Conservation (phyloP, 2,888 invertebrate genomes). For the Diachrysia chrysitis region DNA sequence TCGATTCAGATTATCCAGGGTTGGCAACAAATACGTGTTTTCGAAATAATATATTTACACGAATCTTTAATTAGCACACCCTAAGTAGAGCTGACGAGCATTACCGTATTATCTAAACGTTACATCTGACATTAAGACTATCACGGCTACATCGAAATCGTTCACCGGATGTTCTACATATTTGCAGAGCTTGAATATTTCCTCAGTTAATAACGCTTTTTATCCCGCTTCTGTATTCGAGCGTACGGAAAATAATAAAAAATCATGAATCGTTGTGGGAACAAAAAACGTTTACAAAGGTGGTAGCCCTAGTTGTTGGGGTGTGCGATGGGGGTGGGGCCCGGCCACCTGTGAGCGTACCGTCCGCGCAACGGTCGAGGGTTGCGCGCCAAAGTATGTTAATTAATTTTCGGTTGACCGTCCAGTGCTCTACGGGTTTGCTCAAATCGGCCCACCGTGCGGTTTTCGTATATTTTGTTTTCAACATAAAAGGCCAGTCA, state of each 20-base stretch:
- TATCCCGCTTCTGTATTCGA: conserved; percentile 42
- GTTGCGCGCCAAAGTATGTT: conserved; percentile 87
- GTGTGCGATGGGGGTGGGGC: conserved; percentile 67
- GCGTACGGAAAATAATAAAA: conserved; percentile 49
- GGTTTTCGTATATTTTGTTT: conserved; percentile 85
- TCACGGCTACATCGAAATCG: conserved; percentile 20
- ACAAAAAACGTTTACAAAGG: conserved; percentile 61
- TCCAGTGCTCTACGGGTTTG: conserved; percentile 77
- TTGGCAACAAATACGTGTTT: conserved; percentile 25
- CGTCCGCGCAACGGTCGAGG: conserved; percentile 71
- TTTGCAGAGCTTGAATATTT: conserved; percentile 24
- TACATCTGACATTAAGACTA: conserved; percentile 16
- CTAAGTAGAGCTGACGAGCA: neutral
- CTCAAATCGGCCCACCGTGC: conserved; percentile 83
- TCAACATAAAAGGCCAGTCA: conserved; percentile 75
- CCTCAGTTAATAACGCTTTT: conserved; percentile 49
- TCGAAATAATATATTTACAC: neutral
- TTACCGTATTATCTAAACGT: conserved; percentile 9
- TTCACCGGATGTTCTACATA: conserved; percentile 10
- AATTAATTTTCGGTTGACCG: conserved; percentile 89
- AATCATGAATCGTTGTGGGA: conserved; percentile 56
- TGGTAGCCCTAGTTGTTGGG: conserved; percentile 63
- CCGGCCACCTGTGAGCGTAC: conserved; percentile 76
- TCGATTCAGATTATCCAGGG: conserved; percentile 38
- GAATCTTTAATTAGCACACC: conserved; percentile 13